phyloP scores from a whole-genome alignment of 2,113 vertebrate species.

The Lagopus muta region DNA sequence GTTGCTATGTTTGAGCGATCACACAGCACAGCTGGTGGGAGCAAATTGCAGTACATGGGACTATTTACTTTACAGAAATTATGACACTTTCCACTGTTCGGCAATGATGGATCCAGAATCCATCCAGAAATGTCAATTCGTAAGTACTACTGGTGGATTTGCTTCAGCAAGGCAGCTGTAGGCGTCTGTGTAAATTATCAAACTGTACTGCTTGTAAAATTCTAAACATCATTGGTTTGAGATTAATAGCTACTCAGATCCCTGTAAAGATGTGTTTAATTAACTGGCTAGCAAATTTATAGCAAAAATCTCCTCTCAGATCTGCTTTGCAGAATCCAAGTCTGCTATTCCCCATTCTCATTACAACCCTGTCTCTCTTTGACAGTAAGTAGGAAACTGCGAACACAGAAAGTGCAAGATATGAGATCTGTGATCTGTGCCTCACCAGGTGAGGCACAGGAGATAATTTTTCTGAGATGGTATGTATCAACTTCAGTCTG shows the following conservation, averaged over 20 bases:
- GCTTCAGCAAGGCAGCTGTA: background rate
- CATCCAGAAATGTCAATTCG: background rate
- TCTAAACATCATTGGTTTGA: conserved; percentile 17
- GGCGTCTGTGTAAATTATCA: background rate
- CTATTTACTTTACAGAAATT: background rate
- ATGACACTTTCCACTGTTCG: background rate
- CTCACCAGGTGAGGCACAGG: background rate
- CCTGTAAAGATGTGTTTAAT: conserved; percentile 48
- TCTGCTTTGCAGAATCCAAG: background rate
- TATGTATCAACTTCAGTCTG: background rate
- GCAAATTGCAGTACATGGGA: background rate
- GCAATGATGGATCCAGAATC: background rate
- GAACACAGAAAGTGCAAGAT: background rate
- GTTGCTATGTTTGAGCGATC: rapidly evolving
- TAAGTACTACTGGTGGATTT: background rate
- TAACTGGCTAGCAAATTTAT: conserved; percentile 50
- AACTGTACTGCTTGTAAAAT: conserved; percentile 37
- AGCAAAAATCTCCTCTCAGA: conserved; percentile 6
- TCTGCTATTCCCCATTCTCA: background rate
- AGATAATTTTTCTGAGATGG: background rate
- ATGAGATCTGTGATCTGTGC: background rate
- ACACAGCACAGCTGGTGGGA: background rate
- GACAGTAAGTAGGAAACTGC: background rate
- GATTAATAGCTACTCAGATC: conserved; percentile 1
- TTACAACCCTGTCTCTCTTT: background rate